Evolutionary conservation across 2,888 invertebrate species (phyloP).

Genomic region (Troides helena): DNA sequence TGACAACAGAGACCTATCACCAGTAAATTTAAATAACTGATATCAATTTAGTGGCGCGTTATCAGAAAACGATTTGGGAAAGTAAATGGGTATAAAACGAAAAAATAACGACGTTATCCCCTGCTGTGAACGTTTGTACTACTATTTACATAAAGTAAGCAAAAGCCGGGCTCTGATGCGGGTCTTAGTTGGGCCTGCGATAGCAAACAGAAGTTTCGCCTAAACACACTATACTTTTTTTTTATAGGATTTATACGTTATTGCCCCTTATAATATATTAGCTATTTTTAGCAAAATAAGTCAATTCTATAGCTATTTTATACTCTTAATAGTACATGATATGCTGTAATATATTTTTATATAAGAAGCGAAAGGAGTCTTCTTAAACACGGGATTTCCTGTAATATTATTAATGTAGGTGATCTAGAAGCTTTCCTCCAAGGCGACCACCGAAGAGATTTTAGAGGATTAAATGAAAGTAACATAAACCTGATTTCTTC

Average conservation of each 20-base stretch:
- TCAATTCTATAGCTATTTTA: too few relatives aligned
- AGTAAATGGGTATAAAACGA: slow-evolving; percentile 22
- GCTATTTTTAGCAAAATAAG: not conserved
- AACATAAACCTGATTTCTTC: too few relatives aligned
- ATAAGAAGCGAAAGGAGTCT: too few relatives aligned
- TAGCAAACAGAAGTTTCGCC: slow-evolving; percentile 26
- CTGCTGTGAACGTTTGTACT: slow-evolving; percentile 26
- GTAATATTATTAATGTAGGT: too few relatives aligned
- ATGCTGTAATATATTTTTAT: too few relatives aligned
- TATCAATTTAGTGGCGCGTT: slow-evolving; percentile 10
- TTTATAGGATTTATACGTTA: slow-evolving; percentile 2
- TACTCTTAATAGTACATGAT: too few relatives aligned
- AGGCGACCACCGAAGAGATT: too few relatives aligned
- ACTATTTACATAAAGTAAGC: slow-evolving; percentile 31
- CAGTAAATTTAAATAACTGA: not conserved
- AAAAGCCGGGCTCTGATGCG: slow-evolving; percentile 27
- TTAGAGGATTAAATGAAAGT: too few relatives aligned
- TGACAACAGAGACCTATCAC: too few relatives aligned
- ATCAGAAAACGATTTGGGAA: slow-evolving; percentile 23
- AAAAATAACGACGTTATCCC: slow-evolving; percentile 26
- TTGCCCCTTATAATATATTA: not conserved
- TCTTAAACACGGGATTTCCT: too few relatives aligned
- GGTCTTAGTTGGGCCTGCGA: slow-evolving; percentile 23
- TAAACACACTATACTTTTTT: slow-evolving; percentile 21
- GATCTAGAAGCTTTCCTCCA: too few relatives aligned